Conservation (phyloP, 2,888 invertebrate genomes). For the Arrhopalites spinosus region DNA sequence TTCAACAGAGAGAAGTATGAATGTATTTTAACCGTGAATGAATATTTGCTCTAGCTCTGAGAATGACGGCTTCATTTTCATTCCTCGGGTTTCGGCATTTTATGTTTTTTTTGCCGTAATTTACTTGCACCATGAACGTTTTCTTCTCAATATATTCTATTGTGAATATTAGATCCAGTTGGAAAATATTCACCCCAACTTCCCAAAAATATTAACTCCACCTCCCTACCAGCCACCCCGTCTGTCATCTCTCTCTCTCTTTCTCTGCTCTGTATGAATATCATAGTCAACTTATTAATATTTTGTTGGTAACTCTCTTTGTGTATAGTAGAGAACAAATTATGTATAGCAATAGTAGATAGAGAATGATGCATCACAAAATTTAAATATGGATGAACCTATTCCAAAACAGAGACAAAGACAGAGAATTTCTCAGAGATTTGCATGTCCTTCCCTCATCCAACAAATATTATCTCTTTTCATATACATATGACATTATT, state of each 20-base stretch:
- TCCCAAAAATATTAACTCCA: too few species aligned
- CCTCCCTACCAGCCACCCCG: too few species aligned
- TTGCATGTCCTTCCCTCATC: background rate
- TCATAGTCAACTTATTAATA: too few species aligned
- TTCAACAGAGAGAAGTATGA: background rate
- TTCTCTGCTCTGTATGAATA: too few species aligned
- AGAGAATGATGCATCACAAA: background rate
- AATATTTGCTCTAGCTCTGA: constrained; percentile 20
- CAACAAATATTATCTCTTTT: background rate
- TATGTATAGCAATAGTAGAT: too few species aligned
- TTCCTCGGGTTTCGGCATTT: too few species aligned
- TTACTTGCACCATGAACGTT: background rate
- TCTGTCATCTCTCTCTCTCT: too few species aligned
- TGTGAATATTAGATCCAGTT: too few species aligned
- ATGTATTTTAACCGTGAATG: constrained; percentile 19
- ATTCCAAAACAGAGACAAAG: background rate
- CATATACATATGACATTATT: background rate
- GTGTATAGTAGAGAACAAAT: too few species aligned
- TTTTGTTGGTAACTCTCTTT: too few species aligned
- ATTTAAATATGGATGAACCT: background rate
- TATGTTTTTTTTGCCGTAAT: background rate
- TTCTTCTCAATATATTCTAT: background rate
- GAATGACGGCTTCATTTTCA: constrained; percentile 32
- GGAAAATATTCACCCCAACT: too few species aligned
- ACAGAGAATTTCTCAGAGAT: background rate